Evolutionary conservation across 2,888 invertebrate species (phyloP).

Genomic region (Nematopogon swammerdamellus): DNA sequence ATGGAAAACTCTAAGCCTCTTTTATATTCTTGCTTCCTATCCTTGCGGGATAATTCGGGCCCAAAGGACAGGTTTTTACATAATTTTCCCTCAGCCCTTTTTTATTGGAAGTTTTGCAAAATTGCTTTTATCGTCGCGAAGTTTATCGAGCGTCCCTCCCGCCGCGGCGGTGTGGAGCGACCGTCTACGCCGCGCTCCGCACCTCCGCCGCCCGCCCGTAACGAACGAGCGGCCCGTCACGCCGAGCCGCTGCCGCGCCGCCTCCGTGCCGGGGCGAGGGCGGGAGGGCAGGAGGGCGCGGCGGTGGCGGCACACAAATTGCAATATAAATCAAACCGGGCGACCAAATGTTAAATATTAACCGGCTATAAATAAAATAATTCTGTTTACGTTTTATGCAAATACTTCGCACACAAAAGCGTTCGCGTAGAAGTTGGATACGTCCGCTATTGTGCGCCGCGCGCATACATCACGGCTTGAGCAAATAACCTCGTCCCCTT

Average conservation of each 20-base stretch:
- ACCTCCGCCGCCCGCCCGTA: not conserved
- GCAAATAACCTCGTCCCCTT: not conserved
- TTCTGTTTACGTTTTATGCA: not conserved
- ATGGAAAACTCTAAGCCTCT: conserved; percentile 49
- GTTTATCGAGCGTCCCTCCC: conserved; percentile 29
- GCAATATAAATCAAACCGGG: not conserved
- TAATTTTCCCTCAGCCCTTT: conserved; percentile 43
- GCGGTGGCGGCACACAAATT: not conserved
- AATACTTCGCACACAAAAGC: not conserved
- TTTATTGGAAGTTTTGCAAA: conserved; percentile 27
- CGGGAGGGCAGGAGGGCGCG: not conserved
- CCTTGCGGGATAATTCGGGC: conserved; percentile 50
- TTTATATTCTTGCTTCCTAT: conserved; percentile 52
- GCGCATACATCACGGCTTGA: not conserved
- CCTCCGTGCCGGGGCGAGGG: not conserved
- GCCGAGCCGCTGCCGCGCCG: not conserved
- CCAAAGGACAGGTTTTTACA: conserved; percentile 52
- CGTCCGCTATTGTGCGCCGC: not conserved
- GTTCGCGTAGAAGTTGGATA: not conserved
- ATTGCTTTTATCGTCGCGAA: conserved; percentile 24
- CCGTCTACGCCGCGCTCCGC: too few relatives aligned
- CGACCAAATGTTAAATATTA: not conserved
- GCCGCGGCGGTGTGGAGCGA: conserved; percentile 12
- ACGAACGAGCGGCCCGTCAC: not conserved
- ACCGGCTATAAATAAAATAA: not conserved